These are phyloP conservation scores for Mormyrus hasselquistii DNA, from an alignment of 2,797 vertebrate species.

Conservation along the genomic window DNA sequence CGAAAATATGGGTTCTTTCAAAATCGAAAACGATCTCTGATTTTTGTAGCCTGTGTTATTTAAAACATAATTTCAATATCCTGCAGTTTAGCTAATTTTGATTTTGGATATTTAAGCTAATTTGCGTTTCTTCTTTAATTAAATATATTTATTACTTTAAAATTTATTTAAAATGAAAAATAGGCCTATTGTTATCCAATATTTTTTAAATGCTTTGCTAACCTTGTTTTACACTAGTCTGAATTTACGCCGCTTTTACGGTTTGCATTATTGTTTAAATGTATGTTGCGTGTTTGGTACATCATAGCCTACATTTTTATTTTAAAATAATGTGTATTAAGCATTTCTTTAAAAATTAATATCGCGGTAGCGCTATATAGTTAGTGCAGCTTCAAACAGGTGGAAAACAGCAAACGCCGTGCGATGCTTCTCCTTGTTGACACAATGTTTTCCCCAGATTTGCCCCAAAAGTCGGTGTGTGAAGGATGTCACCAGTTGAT, in stretches of 20 bases:
- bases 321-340: neutral
- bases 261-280: neutral
- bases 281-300: neutral
- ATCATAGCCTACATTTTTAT: neutral
- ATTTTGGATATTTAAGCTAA: neutral
- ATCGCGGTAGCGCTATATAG: too few relatives aligned
- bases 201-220: neutral
- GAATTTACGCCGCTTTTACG: neutral
- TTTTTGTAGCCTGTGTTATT: neutral
- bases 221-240: neutral
- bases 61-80: neutral
- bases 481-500: conserved; percentile 82
- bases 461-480: conserved; percentile 70
- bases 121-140: neutral
- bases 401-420: neutral
- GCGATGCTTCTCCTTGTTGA: neutral
- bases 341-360: neutral
- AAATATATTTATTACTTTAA: neutral
- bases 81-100: neutral
- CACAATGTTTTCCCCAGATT: conserved; percentile 48
- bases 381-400: neutral
- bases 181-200: neutral
- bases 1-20: neutral
- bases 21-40: neutral
- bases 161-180: neutral